Conservation (phyloP, 1,140 invertebrate species). For the Diuraphis noxia region DNA sequence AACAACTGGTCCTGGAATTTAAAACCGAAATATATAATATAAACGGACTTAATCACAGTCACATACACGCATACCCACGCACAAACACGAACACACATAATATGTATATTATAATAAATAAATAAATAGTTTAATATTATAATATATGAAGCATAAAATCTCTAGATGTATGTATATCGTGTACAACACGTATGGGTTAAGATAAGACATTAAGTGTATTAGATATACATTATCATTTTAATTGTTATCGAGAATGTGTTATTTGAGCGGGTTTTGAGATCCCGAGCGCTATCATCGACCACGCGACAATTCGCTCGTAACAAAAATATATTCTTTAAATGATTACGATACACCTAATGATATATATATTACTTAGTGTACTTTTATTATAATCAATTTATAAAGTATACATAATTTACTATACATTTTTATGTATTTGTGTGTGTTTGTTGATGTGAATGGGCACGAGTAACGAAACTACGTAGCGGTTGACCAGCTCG, state of each 20-base stretch:
- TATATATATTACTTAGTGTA: background rate
- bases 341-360: background rate
- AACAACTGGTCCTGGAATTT: slow-evolving; percentile 1
- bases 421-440: background rate
- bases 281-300: background rate
- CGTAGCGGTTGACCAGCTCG: background rate
- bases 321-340: background rate
- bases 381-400: background rate
- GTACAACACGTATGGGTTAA: background rate
- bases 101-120: background rate
- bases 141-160: background rate
- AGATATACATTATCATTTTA: background rate
- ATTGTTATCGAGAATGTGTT: background rate
- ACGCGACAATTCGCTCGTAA: background rate
- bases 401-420: no score
- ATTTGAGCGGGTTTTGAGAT: slow-evolving; percentile 44
- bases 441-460: no score
- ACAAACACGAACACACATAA: background rate
- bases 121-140: background rate
- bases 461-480: background rate
- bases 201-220: background rate
- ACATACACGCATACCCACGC: background rate
- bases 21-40: background rate
- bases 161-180: background rate
- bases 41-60: background rate